A percentile compares a stretch with the other conserved stretches of the same genome.
Evolutionary conservation across 2,888 invertebrate genomes (phyloP).

Genomic region (Drosophila conformis): DNA sequence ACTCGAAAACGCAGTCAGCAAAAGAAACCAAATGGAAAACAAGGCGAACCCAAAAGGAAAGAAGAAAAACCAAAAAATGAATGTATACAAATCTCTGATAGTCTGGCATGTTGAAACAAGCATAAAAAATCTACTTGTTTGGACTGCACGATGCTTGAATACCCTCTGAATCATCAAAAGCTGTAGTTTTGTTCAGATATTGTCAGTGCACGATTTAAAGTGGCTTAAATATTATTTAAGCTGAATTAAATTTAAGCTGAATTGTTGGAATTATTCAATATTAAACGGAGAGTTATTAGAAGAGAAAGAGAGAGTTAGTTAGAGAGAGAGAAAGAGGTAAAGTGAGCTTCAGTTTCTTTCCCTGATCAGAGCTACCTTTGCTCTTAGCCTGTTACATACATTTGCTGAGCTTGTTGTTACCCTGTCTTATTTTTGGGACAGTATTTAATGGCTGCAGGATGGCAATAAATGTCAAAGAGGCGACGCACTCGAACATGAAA

Average conservation of each 20-base stretch:
- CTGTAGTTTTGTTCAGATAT: neutral
- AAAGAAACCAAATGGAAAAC: slow-evolving; percentile 26
- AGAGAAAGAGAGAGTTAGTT: too few species aligned
- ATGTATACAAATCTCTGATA: slow-evolving; percentile 31
- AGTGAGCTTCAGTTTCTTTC: neutral
- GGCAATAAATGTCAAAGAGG: slow-evolving; percentile 72
- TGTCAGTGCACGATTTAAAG: neutral
- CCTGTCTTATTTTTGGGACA: neutral
- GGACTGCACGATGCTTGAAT: slow-evolving; percentile 3
- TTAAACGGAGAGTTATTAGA: neutral
- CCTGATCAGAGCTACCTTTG: too few species aligned
- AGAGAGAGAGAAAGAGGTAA: neutral
- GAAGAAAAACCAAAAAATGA: slow-evolving; percentile 8
- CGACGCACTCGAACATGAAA: slow-evolving; percentile 52
- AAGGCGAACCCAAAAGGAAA: neutral
- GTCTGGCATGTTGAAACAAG: slow-evolving; percentile 30
- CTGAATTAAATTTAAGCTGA: neutral
- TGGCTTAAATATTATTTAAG: neutral
- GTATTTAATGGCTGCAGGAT: slow-evolving; percentile 8
- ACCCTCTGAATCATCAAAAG: slow-evolving; percentile 4
- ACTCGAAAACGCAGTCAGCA: slow-evolving; percentile 59
- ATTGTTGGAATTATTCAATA: neutral
- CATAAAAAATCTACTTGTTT: neutral
- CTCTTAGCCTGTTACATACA: neutral
- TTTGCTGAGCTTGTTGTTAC: neutral